A percentile compares a stretch with the other conserved stretches of the same genome.
Evolutionary conservation across 2,113 vertebrate species (phyloP).

Genomic region (Pseudopodoces humilis): DNA sequence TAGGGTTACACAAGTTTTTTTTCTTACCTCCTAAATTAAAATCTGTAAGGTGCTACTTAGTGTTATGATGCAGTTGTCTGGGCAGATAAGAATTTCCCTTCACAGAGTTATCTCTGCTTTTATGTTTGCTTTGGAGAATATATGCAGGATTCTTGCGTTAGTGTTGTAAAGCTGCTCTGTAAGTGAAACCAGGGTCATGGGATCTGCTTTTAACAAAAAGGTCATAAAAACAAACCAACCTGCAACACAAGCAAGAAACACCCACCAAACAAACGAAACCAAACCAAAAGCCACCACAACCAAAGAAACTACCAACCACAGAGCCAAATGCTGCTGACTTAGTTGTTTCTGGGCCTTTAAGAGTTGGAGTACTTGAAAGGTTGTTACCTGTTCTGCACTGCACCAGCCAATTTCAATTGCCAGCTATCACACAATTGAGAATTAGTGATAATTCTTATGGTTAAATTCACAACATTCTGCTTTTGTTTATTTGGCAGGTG

Average conservation of each 20-base stretch:
- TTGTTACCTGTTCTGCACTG: background rate
- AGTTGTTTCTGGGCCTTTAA: background rate
- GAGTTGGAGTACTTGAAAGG: background rate
- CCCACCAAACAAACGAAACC: background rate
- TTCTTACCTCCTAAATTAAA: background rate
- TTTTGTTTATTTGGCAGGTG: background rate
- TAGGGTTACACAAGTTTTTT: background rate
- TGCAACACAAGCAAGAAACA: background rate
- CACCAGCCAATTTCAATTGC: background rate
- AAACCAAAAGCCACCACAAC: background rate
- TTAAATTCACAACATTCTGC: background rate
- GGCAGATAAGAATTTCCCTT: background rate
- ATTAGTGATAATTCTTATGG: background rate
- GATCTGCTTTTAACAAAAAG: background rate
- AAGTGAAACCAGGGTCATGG: background rate
- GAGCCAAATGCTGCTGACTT: background rate
- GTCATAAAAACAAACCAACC: fast-evolving
- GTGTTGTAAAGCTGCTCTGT: background rate
- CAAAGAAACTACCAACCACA: background rate
- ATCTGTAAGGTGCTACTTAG: background rate
- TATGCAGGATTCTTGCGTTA: background rate
- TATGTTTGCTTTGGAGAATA: background rate
- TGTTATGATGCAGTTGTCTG: background rate
- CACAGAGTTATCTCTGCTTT: background rate
- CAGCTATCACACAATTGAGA: background rate